phyloP scores from a whole-genome alignment of 2,888 invertebrate genomes.

The Leptinotarsa peninsularis region DNA sequence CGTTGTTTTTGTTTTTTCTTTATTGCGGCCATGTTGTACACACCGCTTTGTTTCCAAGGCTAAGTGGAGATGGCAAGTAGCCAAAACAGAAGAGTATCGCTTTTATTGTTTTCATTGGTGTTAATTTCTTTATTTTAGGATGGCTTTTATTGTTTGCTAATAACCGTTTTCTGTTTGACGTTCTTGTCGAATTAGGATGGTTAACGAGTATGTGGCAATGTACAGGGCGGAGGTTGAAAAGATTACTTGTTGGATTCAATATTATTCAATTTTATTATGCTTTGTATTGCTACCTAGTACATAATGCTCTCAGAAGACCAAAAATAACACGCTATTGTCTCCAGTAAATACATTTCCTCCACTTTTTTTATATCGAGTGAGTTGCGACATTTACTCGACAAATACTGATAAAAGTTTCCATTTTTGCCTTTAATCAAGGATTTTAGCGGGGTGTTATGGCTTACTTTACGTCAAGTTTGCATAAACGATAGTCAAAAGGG shows the following conservation, averaged over 20 bases:
- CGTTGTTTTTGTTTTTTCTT: slow-evolving; percentile 11
- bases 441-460: no score
- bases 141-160: neutral
- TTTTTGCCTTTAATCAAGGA: no score
- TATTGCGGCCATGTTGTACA: slow-evolving; percentile 8
- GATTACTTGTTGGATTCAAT: neutral
- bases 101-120: slow-evolving; percentile 7
- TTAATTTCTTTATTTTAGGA: slow-evolving; percentile 9
- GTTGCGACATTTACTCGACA: no score
- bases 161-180: neutral
- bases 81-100: slow-evolving; percentile 12
- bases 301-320: no score
- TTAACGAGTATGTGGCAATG: neutral
- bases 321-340: no score
- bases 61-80: slow-evolving; percentile 3
- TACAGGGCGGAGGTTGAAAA: neutral
- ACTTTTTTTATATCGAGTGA: no score
- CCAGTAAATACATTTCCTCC: no score
- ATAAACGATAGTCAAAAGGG: no score
- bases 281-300: no score
- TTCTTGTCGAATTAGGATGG: neutral
- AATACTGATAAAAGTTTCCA: no score
- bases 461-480: no score
- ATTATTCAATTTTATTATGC: no score
- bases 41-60: neutral